Evolutionary conservation across 2,888 invertebrate species (phyloP), one percentile per base, ranked within the genome.

Genomic region (Metacarcinus magister): DNA sequence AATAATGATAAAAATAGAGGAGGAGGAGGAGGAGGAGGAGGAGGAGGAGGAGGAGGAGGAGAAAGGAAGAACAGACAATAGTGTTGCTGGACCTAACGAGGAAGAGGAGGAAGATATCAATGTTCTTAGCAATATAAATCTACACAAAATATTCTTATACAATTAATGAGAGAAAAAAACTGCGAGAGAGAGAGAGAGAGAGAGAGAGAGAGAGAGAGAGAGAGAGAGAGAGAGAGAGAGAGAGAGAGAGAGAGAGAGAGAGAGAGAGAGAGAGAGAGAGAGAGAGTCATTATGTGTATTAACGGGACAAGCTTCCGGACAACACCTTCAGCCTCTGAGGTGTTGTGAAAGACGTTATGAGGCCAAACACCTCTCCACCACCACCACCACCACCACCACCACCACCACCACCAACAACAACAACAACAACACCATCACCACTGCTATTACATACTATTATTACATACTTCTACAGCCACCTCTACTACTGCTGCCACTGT

Each of bases 171-270:
- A 54, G 54, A 54, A n/a, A n/a, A n/a, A n/a, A n/a, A n/a, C n/a
- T n/a, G n/a, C n/a, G n/a, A n/a, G 32, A 28, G 82, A 82, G 75
- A 75, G 75, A 75, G 75, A 75, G 75, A 75, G 75, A 75, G 75
- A 75, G 75, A 75, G 75, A 75, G 75, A 75, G 75, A 75, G 75
- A 75, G 75, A 75, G 82, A 82, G 82, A 82, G 82, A 82, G 82
- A 82, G 82, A 82, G 82, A 82, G 82, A 82, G 28, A 82, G 82
- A 67, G 67, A 67, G 67, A 67, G 82, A 82, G 82, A 82, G 82
- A 82, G 82, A 82, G 82, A 82, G 82, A 82, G 82, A 82, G 82
- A 82, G 82, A 82, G 82, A 82, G 82, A 82, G 82, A 82, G 82
- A 82, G 82, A 82, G 82, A 82, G 82, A 82, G 82, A 82, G 82